These are phyloP conservation scores for Peromyscus maniculatus DNA, from an alignment of 2,113 vertebrate species.

Conservation along the genomic window DNA sequence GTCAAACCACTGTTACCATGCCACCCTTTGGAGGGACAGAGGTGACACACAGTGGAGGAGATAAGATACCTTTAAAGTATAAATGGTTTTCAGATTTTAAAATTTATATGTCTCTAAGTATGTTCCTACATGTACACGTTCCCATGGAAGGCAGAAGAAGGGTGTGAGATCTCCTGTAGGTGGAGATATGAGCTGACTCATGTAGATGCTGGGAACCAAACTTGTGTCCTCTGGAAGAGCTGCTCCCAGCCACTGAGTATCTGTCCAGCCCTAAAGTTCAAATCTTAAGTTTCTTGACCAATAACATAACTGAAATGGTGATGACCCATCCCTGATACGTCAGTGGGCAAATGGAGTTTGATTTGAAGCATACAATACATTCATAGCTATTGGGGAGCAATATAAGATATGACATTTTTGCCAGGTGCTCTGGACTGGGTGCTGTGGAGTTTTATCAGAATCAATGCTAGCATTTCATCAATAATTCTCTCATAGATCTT, in stretches of 20 bases:
- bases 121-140: background rate
- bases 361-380: background rate
- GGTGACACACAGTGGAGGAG: background rate
- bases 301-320: background rate
- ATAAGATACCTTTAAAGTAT: background rate
- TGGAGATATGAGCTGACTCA: background rate
- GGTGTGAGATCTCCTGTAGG: background rate
- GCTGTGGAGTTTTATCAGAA: background rate
- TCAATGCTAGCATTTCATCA: background rate
- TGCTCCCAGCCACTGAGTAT: too few species aligned
- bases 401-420: background rate
- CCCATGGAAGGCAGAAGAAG: background rate
- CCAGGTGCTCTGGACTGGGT: background rate
- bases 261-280: background rate
- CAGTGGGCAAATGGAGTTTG: slow-evolving; percentile 14
- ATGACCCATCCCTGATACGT: background rate
- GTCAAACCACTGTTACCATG: background rate
- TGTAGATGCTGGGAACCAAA: background rate
- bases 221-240: background rate
- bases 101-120: background rate
- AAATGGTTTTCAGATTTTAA: background rate
- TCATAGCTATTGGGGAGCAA: background rate
- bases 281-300: background rate
- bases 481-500: background rate
- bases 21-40: background rate